These are phyloP conservation scores for Argyrosomus regius DNA, from an alignment of 2,797 vertebrate species.

Conservation along the genomic window DNA sequence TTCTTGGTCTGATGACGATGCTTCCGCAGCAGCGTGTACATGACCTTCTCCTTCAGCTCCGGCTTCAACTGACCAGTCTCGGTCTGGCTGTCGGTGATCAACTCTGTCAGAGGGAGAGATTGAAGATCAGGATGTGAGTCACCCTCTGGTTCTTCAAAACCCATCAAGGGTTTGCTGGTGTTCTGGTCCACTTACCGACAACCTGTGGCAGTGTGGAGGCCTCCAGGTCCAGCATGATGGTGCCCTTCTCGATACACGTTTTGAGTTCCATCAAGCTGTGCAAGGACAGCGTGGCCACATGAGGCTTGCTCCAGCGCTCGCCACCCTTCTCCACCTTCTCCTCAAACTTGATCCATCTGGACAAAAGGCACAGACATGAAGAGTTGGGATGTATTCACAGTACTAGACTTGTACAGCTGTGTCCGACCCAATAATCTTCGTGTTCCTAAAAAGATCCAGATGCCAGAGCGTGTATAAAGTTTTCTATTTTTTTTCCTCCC, in stretches of 20 bases:
- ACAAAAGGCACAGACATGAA: not conserved
- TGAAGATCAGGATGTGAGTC: not conserved
- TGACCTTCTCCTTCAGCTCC: conserved; percentile 95
- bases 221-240: conserved; percentile 93
- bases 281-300: conserved; percentile 90
- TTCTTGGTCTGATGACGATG: conserved; percentile 99
- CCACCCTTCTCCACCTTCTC: conserved; percentile 98
- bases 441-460: not conserved
- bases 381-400: not conserved
- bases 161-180: fast-evolving
- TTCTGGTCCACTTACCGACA: conserved; percentile 87
- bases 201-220: conserved; percentile 93
- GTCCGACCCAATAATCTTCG: not conserved
- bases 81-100: conserved; percentile 94
- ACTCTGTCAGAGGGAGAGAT: conserved; percentile 81
- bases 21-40: conserved; percentile 94
- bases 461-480: not conserved
- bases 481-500: no score
- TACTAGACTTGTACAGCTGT: not conserved
- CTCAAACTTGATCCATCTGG: conserved; percentile 99
- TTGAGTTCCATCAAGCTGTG: conserved; percentile 95
- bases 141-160: not conserved
- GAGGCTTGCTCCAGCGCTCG: conserved; percentile 98
- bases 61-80: conserved; percentile 91
- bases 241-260: conserved; percentile 94